Evolutionary conservation across 2,888 invertebrate genomes (phyloP).

Genomic region (Pinctada fucata): DNA sequence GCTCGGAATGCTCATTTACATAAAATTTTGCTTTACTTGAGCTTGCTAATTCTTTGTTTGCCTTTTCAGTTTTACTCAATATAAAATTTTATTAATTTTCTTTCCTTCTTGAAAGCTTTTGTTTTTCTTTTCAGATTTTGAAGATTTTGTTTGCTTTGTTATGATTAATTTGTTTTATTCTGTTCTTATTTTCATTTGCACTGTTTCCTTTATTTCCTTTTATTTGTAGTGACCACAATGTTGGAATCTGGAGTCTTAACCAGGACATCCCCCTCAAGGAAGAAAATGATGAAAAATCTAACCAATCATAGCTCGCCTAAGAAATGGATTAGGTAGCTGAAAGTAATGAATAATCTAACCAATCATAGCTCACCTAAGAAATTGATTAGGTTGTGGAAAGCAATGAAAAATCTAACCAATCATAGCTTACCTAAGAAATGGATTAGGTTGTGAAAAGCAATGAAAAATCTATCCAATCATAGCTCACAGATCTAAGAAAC

Average conservation of each 20-base stretch:
- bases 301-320: neutral
- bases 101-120: neutral
- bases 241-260: conserved; percentile 61
- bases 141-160: conserved; percentile 6
- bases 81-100: no score
- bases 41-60: no score
- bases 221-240: conserved; percentile 61
- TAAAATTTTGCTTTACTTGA: no score
- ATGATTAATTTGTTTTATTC: conserved; percentile 15
- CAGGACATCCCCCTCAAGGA: conserved; percentile 28
- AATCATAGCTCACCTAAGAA: neutral
- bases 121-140: neutral
- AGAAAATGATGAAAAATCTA: neutral
- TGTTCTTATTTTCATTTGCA: conserved; percentile 27
- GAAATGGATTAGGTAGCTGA: conserved; percentile 1
- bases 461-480: neutral
- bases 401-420: neutral
- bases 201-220: conserved; percentile 26
- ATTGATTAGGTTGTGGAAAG: conserved; percentile 17
- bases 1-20: no score
- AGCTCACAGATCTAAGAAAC: neutral
- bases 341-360: neutral
- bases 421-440: neutral
- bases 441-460: conserved; percentile 1
- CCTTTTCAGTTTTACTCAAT: no score